These are phyloP conservation scores for Sorex araneus DNA, from an alignment of 2,113 vertebrate species.

Conservation along the genomic window DNA sequence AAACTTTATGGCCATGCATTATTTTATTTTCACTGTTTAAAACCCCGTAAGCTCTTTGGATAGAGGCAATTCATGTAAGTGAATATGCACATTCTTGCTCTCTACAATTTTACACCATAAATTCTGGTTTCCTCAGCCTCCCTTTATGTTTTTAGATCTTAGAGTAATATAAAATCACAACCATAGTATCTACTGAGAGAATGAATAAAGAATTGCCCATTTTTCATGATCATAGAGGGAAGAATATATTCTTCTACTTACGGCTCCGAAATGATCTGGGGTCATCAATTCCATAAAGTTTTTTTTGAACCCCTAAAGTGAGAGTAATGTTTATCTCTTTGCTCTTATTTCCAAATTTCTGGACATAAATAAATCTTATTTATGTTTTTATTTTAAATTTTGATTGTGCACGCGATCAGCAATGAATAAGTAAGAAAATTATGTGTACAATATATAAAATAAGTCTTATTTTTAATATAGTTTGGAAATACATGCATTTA, in stretches of 20 bases:
- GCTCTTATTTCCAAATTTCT: neutral
- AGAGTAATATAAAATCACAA: constrained; percentile 36
- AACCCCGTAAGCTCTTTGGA: constrained; percentile 66
- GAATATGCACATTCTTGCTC: constrained; percentile 40
- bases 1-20: constrained; percentile 53
- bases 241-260: neutral
- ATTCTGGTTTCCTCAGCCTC: constrained; percentile 57
- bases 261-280: neutral
- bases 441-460: neutral
- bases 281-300: neutral
- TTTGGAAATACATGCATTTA: constrained; percentile 13
- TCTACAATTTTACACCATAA: constrained; percentile 41
- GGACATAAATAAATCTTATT: constrained; percentile 1
- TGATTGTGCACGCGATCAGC: neutral
- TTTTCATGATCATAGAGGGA: constrained; percentile 21
- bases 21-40: constrained; percentile 63
- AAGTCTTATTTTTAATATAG: constrained; percentile 48
- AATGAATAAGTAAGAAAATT: neutral
- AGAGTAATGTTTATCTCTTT: neutral
- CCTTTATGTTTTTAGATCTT: constrained; percentile 46
- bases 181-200: neutral
- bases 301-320: neutral
- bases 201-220: constrained; percentile 29
- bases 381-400: neutral
- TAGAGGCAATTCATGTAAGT: constrained; percentile 56